phyloP scores from a whole-genome alignment of 2,797 vertebrate species.

The Bradypodion pumilum region DNA sequence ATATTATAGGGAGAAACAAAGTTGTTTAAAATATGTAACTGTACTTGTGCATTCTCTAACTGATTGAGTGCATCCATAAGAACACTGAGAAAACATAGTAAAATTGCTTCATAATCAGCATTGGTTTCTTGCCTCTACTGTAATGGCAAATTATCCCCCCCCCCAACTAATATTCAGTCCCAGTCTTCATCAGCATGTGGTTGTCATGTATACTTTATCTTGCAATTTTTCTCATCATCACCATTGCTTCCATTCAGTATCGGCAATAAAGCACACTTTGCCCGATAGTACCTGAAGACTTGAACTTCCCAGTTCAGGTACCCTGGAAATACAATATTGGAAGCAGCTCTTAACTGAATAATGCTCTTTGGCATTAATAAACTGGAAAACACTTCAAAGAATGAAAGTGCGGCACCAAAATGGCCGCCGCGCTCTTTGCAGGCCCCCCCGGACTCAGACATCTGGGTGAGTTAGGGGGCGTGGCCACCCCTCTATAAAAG shows the following conservation, averaged over 20 bases:
- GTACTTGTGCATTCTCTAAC: not conserved
- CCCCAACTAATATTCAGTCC: not conserved
- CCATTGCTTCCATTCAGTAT: not conserved
- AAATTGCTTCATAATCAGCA: not conserved
- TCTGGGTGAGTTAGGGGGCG: too few species aligned
- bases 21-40: not conserved
- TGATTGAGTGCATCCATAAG: not conserved
- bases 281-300: not conserved
- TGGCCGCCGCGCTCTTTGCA: too few species aligned
- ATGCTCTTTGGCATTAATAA: not conserved
- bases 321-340: constrained; percentile 1
- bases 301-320: not conserved
- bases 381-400: not conserved
- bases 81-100: not conserved
- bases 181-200: not conserved
- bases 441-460: too few species aligned
- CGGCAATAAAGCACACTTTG: not conserved
- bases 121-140: not conserved
- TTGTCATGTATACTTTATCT: not conserved
- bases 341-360: not conserved
- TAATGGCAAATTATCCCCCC: not conserved
- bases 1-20: not conserved
- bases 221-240: not conserved
- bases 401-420: too few species aligned
- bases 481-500: too few species aligned